Conservation (phyloP, 92 coral and sea anemone genomes). For the Anthopleura xanthogrammica region DNA sequence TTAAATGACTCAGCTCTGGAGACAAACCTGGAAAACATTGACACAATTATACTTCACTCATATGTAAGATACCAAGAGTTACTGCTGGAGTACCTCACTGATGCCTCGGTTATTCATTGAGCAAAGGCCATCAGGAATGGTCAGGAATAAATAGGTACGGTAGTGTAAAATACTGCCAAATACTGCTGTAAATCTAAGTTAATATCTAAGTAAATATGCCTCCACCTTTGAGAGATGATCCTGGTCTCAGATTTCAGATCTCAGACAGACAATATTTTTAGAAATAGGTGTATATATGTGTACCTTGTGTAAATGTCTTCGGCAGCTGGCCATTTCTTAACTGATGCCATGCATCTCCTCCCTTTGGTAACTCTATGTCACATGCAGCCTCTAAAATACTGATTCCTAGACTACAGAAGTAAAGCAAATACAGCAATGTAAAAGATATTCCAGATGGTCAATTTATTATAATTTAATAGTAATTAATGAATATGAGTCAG, state of each 20-base stretch:
- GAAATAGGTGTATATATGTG: neutral
- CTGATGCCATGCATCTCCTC: conserved; percentile 97
- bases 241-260: too few species aligned
- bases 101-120: too few species aligned
- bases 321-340: conserved; percentile 86
- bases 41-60: neutral
- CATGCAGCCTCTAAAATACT: conserved; percentile 86
- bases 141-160: too few species aligned
- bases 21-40: conserved; percentile 65
- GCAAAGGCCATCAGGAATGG: too few species aligned
- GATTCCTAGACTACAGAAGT: conserved; percentile 70
- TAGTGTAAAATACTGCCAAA: too few species aligned
- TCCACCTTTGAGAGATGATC: too few species aligned
- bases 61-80: neutral
- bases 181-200: too few species aligned
- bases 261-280: too few species aligned
- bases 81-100: too few species aligned
- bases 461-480: too few species aligned
- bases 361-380: conserved; percentile 91
- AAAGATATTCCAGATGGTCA: neutral
- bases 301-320: conserved; percentile 82
- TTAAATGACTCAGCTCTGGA: conserved; percentile 71
- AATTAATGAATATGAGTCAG: too few species aligned
- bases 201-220: too few species aligned
- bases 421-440: neutral